phyloP scores from a whole-genome alignment of 2,888 invertebrate genomes.

The Beris chalybata region DNA sequence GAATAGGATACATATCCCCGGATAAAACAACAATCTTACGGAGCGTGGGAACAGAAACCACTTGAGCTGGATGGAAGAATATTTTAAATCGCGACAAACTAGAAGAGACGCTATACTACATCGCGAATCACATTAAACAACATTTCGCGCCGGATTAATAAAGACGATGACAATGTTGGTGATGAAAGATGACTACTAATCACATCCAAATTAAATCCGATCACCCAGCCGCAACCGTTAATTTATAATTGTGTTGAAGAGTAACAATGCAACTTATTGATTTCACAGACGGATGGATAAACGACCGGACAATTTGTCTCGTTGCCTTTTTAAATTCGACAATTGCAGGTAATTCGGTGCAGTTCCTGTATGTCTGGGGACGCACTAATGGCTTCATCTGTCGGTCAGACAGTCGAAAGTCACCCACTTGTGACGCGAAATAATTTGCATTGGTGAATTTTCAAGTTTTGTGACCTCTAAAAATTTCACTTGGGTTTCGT shows the following conservation, averaged over 20 bases:
- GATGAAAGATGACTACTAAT: constrained; percentile 9
- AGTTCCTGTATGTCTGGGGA: constrained; percentile 17
- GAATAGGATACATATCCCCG: too few relatives aligned
- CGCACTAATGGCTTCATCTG: not conserved
- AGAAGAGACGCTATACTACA: too few relatives aligned
- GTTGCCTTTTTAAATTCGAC: constrained; percentile 16
- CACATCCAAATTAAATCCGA: not conserved
- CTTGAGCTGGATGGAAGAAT: too few relatives aligned
- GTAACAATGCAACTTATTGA: constrained; percentile 20
- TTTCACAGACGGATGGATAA: not conserved
- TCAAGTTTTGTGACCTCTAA: constrained; percentile 23
- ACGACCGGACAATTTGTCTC: constrained; percentile 10
- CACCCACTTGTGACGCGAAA: too few relatives aligned
- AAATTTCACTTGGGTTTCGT: not conserved
- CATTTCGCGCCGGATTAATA: too few relatives aligned
- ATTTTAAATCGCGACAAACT: too few relatives aligned
- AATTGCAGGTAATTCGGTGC: constrained; percentile 29
- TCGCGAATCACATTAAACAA: too few relatives aligned
- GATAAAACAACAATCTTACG: too few relatives aligned
- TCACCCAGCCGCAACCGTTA: too few relatives aligned
- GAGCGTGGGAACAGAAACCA: too few relatives aligned
- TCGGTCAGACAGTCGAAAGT: too few relatives aligned
- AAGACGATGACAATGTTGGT: too few relatives aligned
- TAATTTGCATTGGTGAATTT: constrained; percentile 9
- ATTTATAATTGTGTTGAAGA: not conserved